Conservation (phyloP, 37 sponge, comb jelly and placozoan genomes). For the Agelas oroides region DNA sequence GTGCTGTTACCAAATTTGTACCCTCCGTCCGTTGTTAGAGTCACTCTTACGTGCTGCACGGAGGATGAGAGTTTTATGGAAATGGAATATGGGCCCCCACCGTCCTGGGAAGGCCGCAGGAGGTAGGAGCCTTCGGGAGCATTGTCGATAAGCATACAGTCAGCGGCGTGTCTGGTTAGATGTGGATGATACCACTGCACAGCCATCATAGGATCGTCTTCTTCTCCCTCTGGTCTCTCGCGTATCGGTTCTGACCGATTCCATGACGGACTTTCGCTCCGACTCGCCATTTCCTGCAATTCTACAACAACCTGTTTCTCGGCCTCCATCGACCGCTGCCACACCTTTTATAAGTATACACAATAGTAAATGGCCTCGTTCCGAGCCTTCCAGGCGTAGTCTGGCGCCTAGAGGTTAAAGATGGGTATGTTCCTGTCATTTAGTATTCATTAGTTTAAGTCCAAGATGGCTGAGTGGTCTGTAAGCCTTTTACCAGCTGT, state of each 20-base stretch:
- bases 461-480: background rate
- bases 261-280: too few species aligned
- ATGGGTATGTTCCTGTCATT: background rate
- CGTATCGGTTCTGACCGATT: too few species aligned
- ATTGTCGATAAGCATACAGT: slow-evolving; percentile 89
- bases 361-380: too few species aligned
- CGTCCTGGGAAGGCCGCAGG: slow-evolving; percentile 67
- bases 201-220: slow-evolving; percentile 11
- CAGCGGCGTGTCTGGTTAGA: slow-evolving; percentile 80
- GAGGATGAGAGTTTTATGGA: slow-evolving; percentile 71
- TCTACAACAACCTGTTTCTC: too few species aligned
- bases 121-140: slow-evolving; percentile 86
- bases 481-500: too few species aligned
- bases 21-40: background rate
- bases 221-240: too few species aligned
- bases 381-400: too few species aligned
- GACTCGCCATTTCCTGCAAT: too few species aligned
- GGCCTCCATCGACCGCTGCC: too few species aligned
- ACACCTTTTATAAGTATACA: too few species aligned
- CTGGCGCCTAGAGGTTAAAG: too few species aligned
- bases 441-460: background rate
- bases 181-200: slow-evolving; percentile 81
- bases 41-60: slow-evolving; percentile 73
- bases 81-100: slow-evolving; percentile 29
- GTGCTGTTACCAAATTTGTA: slow-evolving; percentile 69